phyloP scores from a whole-genome alignment of 2,113 vertebrate species.

The Rhynchomys soricoides region DNA sequence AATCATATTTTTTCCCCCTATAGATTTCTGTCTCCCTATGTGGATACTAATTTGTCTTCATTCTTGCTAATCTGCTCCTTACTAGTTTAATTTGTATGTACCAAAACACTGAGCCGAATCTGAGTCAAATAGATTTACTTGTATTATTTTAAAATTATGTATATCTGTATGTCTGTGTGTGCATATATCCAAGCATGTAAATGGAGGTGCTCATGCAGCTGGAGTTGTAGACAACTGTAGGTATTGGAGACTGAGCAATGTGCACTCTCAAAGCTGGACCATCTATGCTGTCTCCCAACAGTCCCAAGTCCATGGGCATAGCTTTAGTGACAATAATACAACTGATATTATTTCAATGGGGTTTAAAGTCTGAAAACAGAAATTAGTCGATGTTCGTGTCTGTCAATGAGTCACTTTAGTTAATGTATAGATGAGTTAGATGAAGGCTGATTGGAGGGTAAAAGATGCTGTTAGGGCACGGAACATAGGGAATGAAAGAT shows the following conservation, averaged over 20 bases:
- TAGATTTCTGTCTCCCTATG: not conserved
- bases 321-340: not conserved
- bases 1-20: not conserved
- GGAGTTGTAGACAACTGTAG: not conserved
- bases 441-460: not conserved
- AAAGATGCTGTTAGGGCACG: not conserved
- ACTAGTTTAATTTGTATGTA: not conserved
- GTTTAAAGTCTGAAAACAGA: conserved; percentile 3
- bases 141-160: not conserved
- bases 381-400: not conserved
- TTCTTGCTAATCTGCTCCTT: not conserved
- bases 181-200: not conserved
- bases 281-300: not conserved
- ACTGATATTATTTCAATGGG: not conserved
- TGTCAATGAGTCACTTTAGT: not conserved
- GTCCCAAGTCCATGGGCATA: not conserved
- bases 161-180: not conserved
- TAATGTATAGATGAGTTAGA: not conserved
- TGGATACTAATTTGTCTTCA: not conserved
- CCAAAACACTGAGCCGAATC: not conserved
- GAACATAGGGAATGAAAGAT: not conserved
- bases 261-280: not conserved
- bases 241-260: not conserved
- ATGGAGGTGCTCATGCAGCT: not conserved
- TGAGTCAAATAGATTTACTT: not conserved